Conservation (phyloP, 2,797 vertebrate species). For the Nannoperca obscura region DNA sequence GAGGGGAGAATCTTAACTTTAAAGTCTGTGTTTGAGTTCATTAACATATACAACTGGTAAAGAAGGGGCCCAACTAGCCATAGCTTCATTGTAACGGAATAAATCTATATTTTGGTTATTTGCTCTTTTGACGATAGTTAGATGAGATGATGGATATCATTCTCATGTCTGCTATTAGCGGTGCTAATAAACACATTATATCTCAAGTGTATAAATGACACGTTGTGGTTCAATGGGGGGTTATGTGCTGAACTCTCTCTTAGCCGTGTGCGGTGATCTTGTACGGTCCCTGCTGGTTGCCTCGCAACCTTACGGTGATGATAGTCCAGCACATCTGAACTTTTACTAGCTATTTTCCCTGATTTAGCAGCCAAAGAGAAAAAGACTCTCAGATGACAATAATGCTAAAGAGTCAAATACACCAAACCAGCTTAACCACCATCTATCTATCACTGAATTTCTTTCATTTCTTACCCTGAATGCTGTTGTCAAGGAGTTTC, state of each 20-base stretch:
- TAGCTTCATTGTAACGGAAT: background rate
- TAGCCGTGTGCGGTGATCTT: background rate
- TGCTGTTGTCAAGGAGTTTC: slow-evolving; percentile 36
- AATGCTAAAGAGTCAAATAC: slow-evolving; percentile 9
- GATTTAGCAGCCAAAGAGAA: background rate
- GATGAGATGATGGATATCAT: background rate
- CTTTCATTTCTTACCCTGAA: slow-evolving; percentile 6
- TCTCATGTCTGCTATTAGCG: background rate
- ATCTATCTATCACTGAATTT: slow-evolving; percentile 11
- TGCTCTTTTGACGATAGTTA: background rate
- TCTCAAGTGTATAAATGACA: background rate
- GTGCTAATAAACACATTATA: background rate
- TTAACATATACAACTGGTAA: background rate
- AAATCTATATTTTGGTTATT: background rate
- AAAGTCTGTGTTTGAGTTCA: background rate
- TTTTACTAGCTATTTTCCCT: background rate
- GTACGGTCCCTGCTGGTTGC: background rate
- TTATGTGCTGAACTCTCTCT: background rate
- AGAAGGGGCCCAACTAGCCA: background rate
- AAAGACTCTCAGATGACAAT: slow-evolving; percentile 11
- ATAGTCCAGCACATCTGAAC: background rate
- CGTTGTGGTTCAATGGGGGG: background rate
- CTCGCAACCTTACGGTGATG: background rate
- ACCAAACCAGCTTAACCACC: background rate
- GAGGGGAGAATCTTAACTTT: background rate